phyloP scores from a whole-genome alignment of 2,888 invertebrate species.

The Lapara coniferarum region DNA sequence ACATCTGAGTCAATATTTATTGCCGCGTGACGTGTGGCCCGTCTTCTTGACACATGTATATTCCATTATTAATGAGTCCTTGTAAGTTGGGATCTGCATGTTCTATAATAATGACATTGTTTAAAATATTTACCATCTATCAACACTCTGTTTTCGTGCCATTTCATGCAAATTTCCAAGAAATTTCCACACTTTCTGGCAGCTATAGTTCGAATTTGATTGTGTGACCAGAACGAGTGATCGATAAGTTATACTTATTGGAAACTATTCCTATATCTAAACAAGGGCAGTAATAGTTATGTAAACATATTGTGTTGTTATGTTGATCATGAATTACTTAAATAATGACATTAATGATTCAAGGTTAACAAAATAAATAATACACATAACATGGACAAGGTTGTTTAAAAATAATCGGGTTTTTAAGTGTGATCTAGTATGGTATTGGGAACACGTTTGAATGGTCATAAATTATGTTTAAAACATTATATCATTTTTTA shows the following conservation, averaged over 20 bases:
- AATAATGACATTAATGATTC: conserved; percentile 19
- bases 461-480: background rate
- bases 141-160: no score
- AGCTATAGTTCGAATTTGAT: conserved; percentile 1
- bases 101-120: no score
- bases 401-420: conserved; percentile 10
- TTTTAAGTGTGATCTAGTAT: background rate
- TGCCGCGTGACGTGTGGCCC: conserved; percentile 13
- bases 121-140: no score
- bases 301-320: conserved; percentile 19
- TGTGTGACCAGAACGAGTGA: background rate
- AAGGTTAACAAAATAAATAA: conserved; percentile 26
- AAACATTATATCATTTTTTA: background rate
- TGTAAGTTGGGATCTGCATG: background rate
- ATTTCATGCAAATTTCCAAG: no score
- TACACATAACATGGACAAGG: conserved; percentile 10
- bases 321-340: conserved; percentile 8
- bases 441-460: background rate
- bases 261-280: conserved; percentile 1
- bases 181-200: background rate
- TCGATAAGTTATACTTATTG: conserved; percentile 6
- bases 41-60: conserved; percentile 18
- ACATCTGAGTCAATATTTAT: conserved; percentile 46
- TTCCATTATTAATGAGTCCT: conserved; percentile 26
- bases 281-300: conserved; percentile 22